These are phyloP conservation scores for Mythimna vitellina DNA, from an alignment of 2,888 invertebrate species.

Conservation along the genomic window DNA sequence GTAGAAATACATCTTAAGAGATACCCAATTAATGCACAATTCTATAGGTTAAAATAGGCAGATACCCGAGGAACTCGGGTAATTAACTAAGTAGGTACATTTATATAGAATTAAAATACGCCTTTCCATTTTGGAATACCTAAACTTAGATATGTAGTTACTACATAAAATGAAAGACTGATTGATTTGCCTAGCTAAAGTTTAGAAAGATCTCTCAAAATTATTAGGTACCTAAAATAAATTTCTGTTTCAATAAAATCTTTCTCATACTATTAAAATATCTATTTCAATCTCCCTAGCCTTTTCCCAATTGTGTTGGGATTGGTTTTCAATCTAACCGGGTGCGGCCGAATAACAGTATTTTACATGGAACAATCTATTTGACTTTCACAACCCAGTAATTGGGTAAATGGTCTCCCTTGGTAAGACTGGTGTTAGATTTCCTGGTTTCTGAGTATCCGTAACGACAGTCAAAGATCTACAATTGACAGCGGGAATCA, in stretches of 20 bases:
- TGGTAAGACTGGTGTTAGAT: no score
- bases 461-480: no score
- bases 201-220: neutral
- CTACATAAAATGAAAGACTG: slow-evolving; percentile 40
- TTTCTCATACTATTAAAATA: slow-evolving; percentile 11
- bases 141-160: neutral
- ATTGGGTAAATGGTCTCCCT: no score
- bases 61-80: neutral
- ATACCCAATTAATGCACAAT: slow-evolving; percentile 3
- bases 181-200: slow-evolving; percentile 5
- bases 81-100: neutral
- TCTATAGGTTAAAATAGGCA: slow-evolving; percentile 28
- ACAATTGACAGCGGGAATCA: no score
- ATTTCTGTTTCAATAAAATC: slow-evolving; percentile 44
- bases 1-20: slow-evolving; percentile 18
- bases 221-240: neutral
- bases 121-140: neutral
- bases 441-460: no score
- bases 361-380: no score
- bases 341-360: no score
- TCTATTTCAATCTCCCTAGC: no score
- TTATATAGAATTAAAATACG: slow-evolving; percentile 7
- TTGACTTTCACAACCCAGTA: no score
- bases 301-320: no score
- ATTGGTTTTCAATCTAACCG: no score